These are phyloP conservation scores for Tretioscincus oriximinensis DNA, from an alignment of 2,113 vertebrate species.

Conservation along the genomic window DNA sequence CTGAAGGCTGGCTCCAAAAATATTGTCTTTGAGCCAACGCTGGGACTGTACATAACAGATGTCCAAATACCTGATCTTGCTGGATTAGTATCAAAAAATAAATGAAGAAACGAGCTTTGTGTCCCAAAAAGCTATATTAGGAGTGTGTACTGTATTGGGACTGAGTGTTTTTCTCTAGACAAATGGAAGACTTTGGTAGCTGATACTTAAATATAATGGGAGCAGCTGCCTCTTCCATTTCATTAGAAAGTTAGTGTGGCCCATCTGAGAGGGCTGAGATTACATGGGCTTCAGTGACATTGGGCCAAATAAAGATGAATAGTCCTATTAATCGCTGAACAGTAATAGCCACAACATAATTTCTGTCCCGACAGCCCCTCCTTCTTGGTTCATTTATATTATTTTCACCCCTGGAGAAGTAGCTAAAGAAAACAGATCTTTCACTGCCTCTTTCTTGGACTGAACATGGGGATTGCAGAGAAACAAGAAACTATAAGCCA, in stretches of 20 bases:
- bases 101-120: neutral
- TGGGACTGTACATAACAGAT: no score
- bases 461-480: neutral
- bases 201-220: neutral
- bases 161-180: neutral
- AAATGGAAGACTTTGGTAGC: neutral
- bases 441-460: neutral
- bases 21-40: no score
- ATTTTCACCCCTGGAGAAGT: conserved; percentile 1
- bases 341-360: conserved; percentile 23
- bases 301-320: conserved; percentile 44
- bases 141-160: accelerated
- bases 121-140: neutral
- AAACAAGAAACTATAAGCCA: neutral
- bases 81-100: no score
- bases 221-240: neutral
- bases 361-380: conserved; percentile 4
- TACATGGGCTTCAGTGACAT: neutral
- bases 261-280: neutral
- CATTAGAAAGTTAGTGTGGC: conserved; percentile 28
- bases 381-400: neutral
- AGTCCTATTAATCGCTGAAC: conserved; percentile 3
- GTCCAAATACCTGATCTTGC: no score
- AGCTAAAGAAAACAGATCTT: conserved; percentile 15
- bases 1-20: no score